A percentile compares a stretch with the other conserved stretches of the same genome.
Conservation (phyloP, 2,113 vertebrate genomes). For the Dolichotis patagonum region DNA sequence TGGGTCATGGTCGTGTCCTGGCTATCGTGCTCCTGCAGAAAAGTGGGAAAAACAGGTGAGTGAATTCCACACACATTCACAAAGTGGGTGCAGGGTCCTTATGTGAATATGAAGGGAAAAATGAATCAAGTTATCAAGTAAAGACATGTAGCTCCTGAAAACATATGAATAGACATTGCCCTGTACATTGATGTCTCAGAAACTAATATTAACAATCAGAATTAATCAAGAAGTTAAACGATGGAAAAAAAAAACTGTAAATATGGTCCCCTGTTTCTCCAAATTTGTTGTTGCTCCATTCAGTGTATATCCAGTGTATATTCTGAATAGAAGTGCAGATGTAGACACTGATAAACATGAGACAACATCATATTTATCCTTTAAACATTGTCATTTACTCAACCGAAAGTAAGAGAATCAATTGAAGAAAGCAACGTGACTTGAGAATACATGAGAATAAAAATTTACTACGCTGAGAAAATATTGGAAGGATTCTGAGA, state of each 20-base stretch:
- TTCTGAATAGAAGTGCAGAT: neutral
- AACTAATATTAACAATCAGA: neutral
- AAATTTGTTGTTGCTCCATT: neutral
- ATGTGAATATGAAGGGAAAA: fast-evolving
- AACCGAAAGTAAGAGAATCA: neutral
- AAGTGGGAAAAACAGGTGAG: neutral
- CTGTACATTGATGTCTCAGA: neutral
- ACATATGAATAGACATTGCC: neutral
- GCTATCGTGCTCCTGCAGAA: neutral
- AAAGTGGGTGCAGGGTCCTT: neutral
- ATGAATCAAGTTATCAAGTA: neutral
- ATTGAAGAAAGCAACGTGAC: neutral
- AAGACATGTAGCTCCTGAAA: neutral
- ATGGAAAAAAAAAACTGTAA: neutral
- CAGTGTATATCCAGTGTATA: neutral
- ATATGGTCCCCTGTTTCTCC: neutral
- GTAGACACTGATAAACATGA: neutral
- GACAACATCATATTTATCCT: neutral
- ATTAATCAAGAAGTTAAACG: neutral
- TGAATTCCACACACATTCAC: neutral
- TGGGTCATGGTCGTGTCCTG: fast-evolving
- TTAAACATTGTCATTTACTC: neutral
- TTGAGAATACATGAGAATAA: neutral
- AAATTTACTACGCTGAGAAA: neutral
- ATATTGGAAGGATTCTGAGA: neutral